Conservation (phyloP, 2,113 vertebrate species). For the Drymodes brunneopygia region DNA sequence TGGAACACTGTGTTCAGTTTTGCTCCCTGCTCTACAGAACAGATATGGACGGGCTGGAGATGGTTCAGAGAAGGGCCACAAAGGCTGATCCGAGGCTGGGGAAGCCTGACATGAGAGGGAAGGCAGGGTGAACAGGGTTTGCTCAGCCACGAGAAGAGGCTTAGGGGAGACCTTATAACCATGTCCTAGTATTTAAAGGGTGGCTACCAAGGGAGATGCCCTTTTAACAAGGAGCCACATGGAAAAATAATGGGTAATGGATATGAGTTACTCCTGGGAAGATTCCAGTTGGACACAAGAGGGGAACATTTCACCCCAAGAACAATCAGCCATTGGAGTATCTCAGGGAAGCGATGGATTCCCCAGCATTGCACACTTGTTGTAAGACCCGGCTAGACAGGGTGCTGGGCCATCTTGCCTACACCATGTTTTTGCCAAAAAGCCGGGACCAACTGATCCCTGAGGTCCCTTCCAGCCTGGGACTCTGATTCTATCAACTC, state of each 20-base stretch:
- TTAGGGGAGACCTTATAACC: background rate
- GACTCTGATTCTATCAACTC: background rate
- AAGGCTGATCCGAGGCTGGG: background rate
- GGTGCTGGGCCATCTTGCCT: background rate
- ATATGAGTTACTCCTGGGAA: background rate
- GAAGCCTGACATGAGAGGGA: background rate
- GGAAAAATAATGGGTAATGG: background rate
- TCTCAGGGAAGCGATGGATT: background rate
- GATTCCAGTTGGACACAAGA: rapidly evolving
- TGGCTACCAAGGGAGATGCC: background rate
- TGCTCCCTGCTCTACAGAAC: background rate
- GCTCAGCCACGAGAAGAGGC: background rate
- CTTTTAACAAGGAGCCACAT: background rate
- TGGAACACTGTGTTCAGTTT: background rate
- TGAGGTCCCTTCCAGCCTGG: background rate
- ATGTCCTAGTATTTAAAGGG: background rate
- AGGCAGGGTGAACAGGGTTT: background rate
- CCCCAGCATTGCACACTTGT: rapidly evolving
- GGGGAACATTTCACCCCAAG: background rate
- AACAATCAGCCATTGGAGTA: background rate
- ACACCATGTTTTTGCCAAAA: background rate
- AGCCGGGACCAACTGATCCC: background rate
- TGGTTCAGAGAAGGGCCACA: background rate
- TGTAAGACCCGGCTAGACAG: background rate
- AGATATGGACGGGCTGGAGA: background rate